These are phyloP conservation scores for Ramphastos sulfuratus DNA, from an alignment of 2,113 vertebrate genomes.

Conservation along the genomic window DNA sequence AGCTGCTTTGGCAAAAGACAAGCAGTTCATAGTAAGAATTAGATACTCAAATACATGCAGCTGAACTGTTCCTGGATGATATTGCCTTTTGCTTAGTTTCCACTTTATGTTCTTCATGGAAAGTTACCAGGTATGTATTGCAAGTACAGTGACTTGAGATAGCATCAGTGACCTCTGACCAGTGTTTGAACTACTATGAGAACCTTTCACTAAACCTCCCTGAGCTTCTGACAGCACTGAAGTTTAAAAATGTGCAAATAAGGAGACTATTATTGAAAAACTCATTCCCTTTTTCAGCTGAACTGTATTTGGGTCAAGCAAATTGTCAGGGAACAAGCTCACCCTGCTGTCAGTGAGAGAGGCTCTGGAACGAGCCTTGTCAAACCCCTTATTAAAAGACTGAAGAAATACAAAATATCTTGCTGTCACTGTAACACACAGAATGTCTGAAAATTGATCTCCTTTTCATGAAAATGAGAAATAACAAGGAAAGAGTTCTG, in stretches of 20 bases:
- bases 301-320: neutral
- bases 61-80: neutral
- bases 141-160: neutral
- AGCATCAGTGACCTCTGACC: neutral
- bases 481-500: neutral
- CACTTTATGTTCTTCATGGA: neutral
- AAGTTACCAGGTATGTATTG: neutral
- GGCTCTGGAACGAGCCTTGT: neutral
- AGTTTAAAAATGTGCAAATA: constrained; percentile 7
- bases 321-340: neutral
- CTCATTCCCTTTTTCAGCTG: neutral
- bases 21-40: neutral
- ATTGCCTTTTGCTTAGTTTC: neutral
- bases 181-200: neutral
- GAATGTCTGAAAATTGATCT: neutral
- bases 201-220: neutral
- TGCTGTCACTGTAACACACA: neutral
- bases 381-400: neutral
- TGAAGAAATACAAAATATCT: neutral
- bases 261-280: neutral
- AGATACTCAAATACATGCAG: rapidly evolving
- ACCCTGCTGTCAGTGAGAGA: neutral
- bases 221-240: neutral
- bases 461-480: neutral
- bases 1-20: neutral